phyloP scores from a whole-genome alignment of 2,797 vertebrate species.

The Hippocampus kuda region DNA sequence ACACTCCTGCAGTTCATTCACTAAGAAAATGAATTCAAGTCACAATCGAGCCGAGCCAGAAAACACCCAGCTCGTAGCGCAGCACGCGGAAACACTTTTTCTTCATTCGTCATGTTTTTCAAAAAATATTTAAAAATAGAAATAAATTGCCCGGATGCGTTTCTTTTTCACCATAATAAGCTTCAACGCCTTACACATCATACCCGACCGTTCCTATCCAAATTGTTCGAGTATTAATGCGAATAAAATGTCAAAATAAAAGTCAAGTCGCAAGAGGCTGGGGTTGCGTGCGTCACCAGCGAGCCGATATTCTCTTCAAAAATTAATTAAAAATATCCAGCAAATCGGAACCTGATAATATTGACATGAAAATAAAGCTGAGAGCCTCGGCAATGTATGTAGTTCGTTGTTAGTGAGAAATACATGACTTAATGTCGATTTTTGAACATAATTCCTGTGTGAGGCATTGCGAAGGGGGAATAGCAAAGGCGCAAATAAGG shows the following conservation, averaged over 20 bases:
- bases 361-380: conserved; percentile 73
- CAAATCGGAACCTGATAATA: conserved; percentile 43
- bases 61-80: conserved; percentile 61
- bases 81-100: conserved; percentile 63
- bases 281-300: conserved; percentile 56
- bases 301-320: conserved; percentile 65
- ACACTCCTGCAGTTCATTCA: conserved; percentile 73
- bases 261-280: conserved; percentile 41
- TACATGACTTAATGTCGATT: conserved; percentile 23
- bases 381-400: conserved; percentile 45
- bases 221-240: conserved; percentile 13
- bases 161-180: conserved; percentile 61
- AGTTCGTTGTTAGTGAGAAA: conserved; percentile 14
- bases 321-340: conserved; percentile 79
- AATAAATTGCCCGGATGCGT: conserved; percentile 60
- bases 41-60: conserved; percentile 67
- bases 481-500: conserved; percentile 53
- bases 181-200: conserved; percentile 53
- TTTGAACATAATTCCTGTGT: conserved; percentile 60
- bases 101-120: conserved; percentile 89
- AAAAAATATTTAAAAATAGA: conserved; percentile 97
- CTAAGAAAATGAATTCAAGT: conserved; percentile 75
- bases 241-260: conserved; percentile 59
- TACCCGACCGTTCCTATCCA: conserved; percentile 78
- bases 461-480: conserved; percentile 39